Conservation (phyloP, 2,888 invertebrate genomes). For the Nasonovia ribisnigri region DNA sequence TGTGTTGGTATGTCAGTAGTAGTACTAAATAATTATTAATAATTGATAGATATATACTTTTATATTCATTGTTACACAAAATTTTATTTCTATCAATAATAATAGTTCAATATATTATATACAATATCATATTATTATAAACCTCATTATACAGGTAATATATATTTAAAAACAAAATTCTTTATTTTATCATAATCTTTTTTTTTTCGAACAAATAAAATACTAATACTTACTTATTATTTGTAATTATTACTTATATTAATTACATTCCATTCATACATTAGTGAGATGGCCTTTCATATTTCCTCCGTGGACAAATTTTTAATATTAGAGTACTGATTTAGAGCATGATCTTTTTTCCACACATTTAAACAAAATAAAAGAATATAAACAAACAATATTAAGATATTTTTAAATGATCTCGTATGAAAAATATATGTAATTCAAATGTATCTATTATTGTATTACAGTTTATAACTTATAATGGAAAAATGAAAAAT, state of each 20-base stretch:
- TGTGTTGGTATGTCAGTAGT: neutral
- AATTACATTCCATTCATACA: neutral
- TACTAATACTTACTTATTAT: neutral
- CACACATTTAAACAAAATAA: too few species aligned
- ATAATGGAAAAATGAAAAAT: neutral
- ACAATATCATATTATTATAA: too few species aligned
- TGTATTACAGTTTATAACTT: neutral
- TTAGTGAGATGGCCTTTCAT: neutral
- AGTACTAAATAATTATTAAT: neutral
- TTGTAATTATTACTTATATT: neutral
- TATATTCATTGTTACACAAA: too few species aligned
- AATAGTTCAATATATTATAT: neutral
- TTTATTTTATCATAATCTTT: neutral
- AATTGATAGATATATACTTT: neutral
- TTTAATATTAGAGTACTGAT: too few species aligned
- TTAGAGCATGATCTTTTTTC: too few species aligned
- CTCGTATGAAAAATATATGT: too few species aligned
- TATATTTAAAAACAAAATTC: neutral
- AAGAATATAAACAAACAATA: too few species aligned
- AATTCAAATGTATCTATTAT: neutral
- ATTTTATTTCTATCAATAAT: neutral
- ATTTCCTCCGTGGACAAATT: neutral
- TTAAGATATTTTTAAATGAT: too few species aligned
- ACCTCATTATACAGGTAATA: too few species aligned
- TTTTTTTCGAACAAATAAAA: neutral